phyloP scores from a whole-genome alignment of 2,888 invertebrate genomes.

The Acrocyrtus sp. region DNA sequence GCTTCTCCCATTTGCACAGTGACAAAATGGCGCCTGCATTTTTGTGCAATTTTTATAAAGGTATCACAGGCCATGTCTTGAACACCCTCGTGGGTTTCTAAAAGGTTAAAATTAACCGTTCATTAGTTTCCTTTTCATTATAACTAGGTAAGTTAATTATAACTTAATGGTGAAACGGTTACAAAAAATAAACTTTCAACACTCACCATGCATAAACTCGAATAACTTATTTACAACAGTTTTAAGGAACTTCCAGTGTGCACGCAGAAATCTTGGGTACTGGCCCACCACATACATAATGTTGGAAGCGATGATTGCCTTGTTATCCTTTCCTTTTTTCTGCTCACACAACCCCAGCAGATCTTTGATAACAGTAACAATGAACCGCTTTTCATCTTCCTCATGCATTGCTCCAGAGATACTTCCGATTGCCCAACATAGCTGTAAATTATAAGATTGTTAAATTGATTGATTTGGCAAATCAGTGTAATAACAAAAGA shows the following conservation, averaged over 20 bases:
- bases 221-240: constrained; percentile 99
- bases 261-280: constrained; percentile 96
- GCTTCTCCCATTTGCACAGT: constrained; percentile 95
- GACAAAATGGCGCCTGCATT: constrained; percentile 98
- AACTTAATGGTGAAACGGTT: too few species aligned
- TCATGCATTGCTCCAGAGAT: constrained; percentile 99
- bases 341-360: constrained; percentile 97
- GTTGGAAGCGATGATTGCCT: constrained; percentile 99
- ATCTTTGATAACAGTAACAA: constrained; percentile 99
- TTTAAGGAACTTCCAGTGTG: constrained; percentile 99
- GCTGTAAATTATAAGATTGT: too few species aligned
- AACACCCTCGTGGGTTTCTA: constrained; percentile 98
- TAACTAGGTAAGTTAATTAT: too few species aligned
- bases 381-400: constrained; percentile 98
- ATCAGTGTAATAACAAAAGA: neutral
- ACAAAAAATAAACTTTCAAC: too few species aligned
- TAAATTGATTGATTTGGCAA: too few species aligned
- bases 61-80: constrained; percentile 99
- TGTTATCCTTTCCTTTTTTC: constrained; percentile 99
- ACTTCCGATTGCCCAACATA: constrained; percentile 99
- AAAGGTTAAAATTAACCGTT: constrained; percentile 59
- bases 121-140: too few species aligned
- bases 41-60: constrained; percentile 99
- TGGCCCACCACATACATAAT: constrained; percentile 99
- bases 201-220: constrained; percentile 95